These are phyloP conservation scores for Drosophila tristis DNA, from an alignment of 1,140 invertebrate species.

Conservation along the genomic window DNA sequence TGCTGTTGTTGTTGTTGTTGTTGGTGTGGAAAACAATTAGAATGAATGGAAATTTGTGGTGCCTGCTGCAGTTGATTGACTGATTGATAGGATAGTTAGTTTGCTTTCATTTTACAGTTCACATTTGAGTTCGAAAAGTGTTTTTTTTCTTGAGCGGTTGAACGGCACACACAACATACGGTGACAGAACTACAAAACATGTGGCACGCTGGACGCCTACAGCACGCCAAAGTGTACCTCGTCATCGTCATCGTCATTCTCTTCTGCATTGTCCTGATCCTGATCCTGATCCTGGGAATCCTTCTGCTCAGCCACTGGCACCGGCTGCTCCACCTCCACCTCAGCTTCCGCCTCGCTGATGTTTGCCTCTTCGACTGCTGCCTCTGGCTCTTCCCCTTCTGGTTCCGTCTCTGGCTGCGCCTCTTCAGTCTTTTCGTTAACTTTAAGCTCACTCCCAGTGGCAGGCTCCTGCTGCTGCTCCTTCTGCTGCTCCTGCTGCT, in stretches of 20 bases:
- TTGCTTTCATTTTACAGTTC: conserved; percentile 41
- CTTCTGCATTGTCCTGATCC: conserved; percentile 5
- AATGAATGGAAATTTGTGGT: conserved; percentile 33
- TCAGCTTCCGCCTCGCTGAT: not conserved
- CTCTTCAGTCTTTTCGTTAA: conserved; percentile 34
- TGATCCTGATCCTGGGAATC: conserved; percentile 4
- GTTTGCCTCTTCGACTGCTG: conserved; percentile 9
- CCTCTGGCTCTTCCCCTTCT: conserved; percentile 17
- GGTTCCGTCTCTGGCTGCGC: too few relatives aligned
- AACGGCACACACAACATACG: conserved; percentile 43
- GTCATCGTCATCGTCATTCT: conserved; percentile 64
- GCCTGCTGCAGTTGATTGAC: conserved; percentile 16
- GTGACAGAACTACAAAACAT: conserved; percentile 26
- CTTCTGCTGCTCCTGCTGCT: not conserved
- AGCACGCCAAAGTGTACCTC: conserved; percentile 83
- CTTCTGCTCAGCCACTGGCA: conserved; percentile 5
- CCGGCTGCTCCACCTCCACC: too few relatives aligned
- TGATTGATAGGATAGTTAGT: conserved; percentile 3
- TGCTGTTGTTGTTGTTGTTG: conserved; percentile 49
- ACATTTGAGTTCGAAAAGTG: conserved; percentile 37
- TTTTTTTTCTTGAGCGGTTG: conserved; percentile 19
- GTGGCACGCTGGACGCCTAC: conserved; percentile 48
- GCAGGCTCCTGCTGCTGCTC: not conserved
- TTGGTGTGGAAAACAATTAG: conserved; percentile 42
- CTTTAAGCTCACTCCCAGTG: conserved; percentile 21